Percentiles rank a stretch among this genome's conserved stretches.
Conservation (phyloP, 2,888 invertebrate species). For the Callyntrura sp. region DNA sequence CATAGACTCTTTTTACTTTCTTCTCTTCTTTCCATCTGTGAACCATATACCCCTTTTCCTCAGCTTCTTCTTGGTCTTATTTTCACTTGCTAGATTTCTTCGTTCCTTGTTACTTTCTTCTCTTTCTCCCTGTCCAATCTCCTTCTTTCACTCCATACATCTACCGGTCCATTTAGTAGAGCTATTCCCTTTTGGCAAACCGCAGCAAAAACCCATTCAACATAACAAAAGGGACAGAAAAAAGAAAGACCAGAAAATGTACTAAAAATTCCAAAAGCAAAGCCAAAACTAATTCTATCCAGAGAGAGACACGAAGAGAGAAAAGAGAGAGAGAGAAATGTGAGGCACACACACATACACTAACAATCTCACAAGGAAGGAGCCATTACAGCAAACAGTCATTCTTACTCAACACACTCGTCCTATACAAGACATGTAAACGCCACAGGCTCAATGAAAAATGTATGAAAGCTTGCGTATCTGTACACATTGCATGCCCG, state of each 20-base stretch:
- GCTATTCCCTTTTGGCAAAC: slow-evolving; percentile 74
- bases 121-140: slow-evolving; percentile 33
- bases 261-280: slow-evolving; percentile 75
- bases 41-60: slow-evolving; percentile 15
- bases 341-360: background rate
- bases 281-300: slow-evolving; percentile 64
- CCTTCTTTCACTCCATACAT: slow-evolving; percentile 35
- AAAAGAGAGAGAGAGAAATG: background rate
- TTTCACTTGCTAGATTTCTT: no score
- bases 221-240: slow-evolving; percentile 71
- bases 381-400: slow-evolving; percentile 53
- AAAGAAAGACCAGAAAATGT: slow-evolving; percentile 65
- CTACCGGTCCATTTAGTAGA: slow-evolving; percentile 56
- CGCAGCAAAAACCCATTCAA: slow-evolving; percentile 73
- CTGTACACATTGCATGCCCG: background rate
- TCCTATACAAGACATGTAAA: background rate
- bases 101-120: slow-evolving; percentile 20
- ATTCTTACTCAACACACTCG: slow-evolving; percentile 30
- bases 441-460: slow-evolving; percentile 35
- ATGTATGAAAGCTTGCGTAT: slow-evolving; percentile 48
- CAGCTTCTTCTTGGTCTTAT: slow-evolving; percentile 13
- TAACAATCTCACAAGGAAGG: slow-evolving; percentile 26
- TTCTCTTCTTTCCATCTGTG: background rate
- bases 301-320: background rate
- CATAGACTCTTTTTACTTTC: background rate